phyloP scores from a whole-genome alignment of 2,888 invertebrate species.

The Drosophila quinaria region DNA sequence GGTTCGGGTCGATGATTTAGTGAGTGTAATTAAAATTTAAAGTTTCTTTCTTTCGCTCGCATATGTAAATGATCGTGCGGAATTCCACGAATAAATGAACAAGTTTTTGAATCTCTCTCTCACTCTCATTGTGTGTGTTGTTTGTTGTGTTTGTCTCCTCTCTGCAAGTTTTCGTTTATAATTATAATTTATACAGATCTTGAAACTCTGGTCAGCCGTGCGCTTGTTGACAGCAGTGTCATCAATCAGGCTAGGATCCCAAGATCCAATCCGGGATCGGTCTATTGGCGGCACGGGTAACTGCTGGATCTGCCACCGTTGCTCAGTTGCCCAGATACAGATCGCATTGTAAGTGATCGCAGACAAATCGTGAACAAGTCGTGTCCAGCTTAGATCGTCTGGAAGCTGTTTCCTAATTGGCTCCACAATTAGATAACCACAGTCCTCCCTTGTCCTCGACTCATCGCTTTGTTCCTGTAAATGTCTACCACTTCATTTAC shows the following conservation, averaged over 20 bases:
- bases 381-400: constrained; percentile 32
- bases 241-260: constrained; percentile 65
- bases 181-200: constrained; percentile 80
- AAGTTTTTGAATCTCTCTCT: constrained; percentile 59
- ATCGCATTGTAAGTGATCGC: constrained; percentile 66
- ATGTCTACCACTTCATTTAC: constrained; percentile 69
- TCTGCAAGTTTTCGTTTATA: constrained; percentile 57
- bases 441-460: not conserved
- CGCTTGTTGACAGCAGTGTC: constrained; percentile 70
- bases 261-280: constrained; percentile 20
- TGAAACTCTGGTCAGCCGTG: constrained; percentile 38
- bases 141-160: constrained; percentile 10
- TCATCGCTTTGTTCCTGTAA: constrained; percentile 66
- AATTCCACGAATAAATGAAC: constrained; percentile 79
- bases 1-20: constrained; percentile 80
- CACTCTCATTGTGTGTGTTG: constrained; percentile 8
- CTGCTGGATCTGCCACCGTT: constrained; percentile 57
- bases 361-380: constrained; percentile 63
- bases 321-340: constrained; percentile 13
- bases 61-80: constrained; percentile 77
- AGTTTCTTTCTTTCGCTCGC: constrained; percentile 76
- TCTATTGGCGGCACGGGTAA: constrained; percentile 40
- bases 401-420: constrained; percentile 55
- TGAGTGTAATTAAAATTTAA: constrained; percentile 83
- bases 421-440: constrained; percentile 47